Evolutionary conservation across 2,888 invertebrate species (phyloP).

Genomic region (Galerucella pusilla): DNA sequence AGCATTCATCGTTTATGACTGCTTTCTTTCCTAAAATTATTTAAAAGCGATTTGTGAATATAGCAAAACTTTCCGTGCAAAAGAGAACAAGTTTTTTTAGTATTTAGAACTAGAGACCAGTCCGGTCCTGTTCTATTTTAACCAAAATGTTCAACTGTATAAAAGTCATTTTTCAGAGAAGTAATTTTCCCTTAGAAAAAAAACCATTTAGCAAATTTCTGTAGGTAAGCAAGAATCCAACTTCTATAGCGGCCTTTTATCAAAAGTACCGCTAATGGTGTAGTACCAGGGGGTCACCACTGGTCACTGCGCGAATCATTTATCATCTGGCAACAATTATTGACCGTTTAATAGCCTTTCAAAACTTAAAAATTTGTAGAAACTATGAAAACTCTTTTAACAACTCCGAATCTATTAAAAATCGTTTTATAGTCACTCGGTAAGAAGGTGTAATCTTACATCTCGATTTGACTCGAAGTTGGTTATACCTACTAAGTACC

Average conservation of each 20-base stretch:
- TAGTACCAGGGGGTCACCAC: conserved; percentile 57
- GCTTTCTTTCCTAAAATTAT: too few species aligned
- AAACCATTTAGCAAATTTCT: conserved; percentile 39
- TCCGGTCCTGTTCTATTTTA: neutral
- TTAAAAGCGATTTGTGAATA: too few species aligned
- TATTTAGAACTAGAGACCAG: neutral
- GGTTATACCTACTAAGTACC: conserved; percentile 21
- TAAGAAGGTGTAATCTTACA: conserved; percentile 22
- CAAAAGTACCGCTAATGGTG: conserved; percentile 62
- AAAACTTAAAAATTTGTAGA: conserved; percentile 9
- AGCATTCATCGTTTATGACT: neutral
- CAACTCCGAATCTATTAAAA: neutral
- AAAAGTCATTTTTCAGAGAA: conserved; percentile 12
- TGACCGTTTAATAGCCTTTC: conserved; percentile 50
- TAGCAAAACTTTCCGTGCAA: too few species aligned
- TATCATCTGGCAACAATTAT: conserved; percentile 55
- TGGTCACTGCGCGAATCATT: conserved; percentile 59
- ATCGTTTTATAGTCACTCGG: conserved; percentile 7
- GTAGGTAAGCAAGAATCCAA: conserved; percentile 40
- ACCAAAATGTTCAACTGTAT: neutral
- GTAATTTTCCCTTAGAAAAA: neutral
- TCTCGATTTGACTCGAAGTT: conserved; percentile 21
- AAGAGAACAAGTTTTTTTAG: neutral
- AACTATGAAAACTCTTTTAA: neutral
- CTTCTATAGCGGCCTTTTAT: conserved; percentile 43